Evolutionary conservation across 2,888 invertebrate genomes (phyloP).

Genomic region (Cosmia trapezina): DNA sequence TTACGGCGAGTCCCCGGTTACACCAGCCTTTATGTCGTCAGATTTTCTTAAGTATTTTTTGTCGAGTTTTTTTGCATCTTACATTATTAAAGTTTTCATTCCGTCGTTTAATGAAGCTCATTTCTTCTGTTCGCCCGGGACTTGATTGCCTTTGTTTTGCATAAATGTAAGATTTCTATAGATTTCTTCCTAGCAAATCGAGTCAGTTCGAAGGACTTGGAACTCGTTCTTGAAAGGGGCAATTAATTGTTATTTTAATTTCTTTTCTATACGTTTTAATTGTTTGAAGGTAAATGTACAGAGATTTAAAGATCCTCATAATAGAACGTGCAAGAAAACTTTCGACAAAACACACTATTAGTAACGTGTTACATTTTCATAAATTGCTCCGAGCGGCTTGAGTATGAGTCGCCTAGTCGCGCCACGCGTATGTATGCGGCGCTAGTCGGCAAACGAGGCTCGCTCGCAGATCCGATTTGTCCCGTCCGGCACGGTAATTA

Average conservation of each 20-base stretch:
- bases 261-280: conserved; percentile 61
- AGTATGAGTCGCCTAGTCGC: conserved; percentile 16
- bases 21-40: conserved; percentile 91
- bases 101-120: conserved; percentile 90
- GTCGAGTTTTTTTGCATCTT: conserved; percentile 90
- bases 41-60: conserved; percentile 91
- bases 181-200: conserved; percentile 87
- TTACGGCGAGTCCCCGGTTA: conserved; percentile 90
- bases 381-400: background rate
- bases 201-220: conserved; percentile 84
- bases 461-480: conserved; percentile 77
- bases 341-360: background rate
- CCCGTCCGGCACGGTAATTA: conserved; percentile 80
- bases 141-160: conserved; percentile 91
- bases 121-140: conserved; percentile 90
- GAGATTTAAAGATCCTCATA: conserved; percentile 15
- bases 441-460: conserved; percentile 65
- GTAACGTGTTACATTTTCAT: conserved; percentile 6
- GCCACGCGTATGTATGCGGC: conserved; percentile 24
- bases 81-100: conserved; percentile 91
- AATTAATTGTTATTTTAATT: conserved; percentile 82
- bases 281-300: conserved; percentile 32
- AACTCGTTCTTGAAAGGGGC: conserved; percentile 83
- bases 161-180: conserved; percentile 90
- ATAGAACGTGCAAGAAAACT: background rate